Percentiles rank a stretch among this genome's conserved stretches.
These are phyloP conservation scores for Drosophila athabasca DNA, from an alignment of 1,140 invertebrate species.

Conservation along the genomic window DNA sequence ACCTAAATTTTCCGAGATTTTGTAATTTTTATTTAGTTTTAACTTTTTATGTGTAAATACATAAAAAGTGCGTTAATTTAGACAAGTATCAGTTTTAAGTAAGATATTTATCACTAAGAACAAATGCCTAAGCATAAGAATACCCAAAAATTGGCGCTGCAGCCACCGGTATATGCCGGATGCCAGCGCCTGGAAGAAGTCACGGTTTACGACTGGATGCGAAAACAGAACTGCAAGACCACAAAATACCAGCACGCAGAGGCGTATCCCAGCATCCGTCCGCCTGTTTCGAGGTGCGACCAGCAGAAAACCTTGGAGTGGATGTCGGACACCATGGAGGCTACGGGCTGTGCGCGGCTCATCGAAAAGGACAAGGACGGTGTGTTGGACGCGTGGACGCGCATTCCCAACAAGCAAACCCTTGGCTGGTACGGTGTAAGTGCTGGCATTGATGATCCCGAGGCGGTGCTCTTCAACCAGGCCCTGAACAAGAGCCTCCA, in stretches of 20 bases:
- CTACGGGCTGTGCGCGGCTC: constrained; percentile 15
- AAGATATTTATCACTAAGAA: background rate
- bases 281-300: constrained; percentile 36
- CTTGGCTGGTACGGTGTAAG: constrained; percentile 49
- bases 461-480: constrained; percentile 17
- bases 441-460: background rate
- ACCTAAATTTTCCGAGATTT: constrained; percentile 20
- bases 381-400: constrained; percentile 43
- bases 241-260: constrained; percentile 13
- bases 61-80: too few relatives aligned
- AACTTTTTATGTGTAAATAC: too few relatives aligned
- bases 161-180: too few relatives aligned
- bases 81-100: constrained; percentile 1
- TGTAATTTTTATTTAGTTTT: too few relatives aligned
- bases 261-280: constrained; percentile 46
- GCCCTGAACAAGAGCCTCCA: constrained; percentile 31
- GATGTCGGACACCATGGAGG: constrained; percentile 25
- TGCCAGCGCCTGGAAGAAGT: background rate
- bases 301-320: background rate
- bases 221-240: constrained; percentile 45
- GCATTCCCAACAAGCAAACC: constrained; percentile 34
- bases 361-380: constrained; percentile 33
- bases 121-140: background rate
- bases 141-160: too few relatives aligned
- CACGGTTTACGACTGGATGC: constrained; percentile 34